Base-by-base conservation (phyloP, 2,113 vertebrate species). In the Danionella cerebrum region DNA sequence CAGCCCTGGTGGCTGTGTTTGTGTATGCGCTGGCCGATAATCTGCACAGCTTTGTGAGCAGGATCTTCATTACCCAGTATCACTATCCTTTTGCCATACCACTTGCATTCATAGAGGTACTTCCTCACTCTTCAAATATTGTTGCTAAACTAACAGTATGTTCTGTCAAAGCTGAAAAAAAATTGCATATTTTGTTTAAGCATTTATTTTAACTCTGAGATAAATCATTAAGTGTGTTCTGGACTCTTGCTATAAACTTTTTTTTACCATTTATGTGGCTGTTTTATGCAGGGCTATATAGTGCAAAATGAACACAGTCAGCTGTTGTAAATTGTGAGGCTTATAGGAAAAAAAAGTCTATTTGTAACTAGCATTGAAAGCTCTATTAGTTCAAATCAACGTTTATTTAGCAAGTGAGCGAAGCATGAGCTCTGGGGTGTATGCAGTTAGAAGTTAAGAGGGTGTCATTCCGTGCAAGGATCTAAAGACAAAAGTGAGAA, bases 21-120 rank as follows among this genome's bases (percentile, higher is more conserved):
- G 5, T 80, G 9, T 88, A 88, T 4, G 50, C 74, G n/a, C 72
- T 83, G 25, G 79, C 71, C 3, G 83, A 86, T 67, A 77, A 60
- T 19, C 86, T 88, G 12, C 65, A 76, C 19, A 77, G 76, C 69
- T 88, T 90, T 74, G 80, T 90, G 33, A 71, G 67, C 0, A 29
- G 69, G 18, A 52, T 90, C 72, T 88, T 90, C 70, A 78, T 90
- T 65, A 80, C 85, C 4, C 88, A 90, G 80, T 90, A 90, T 65
- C 85, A 80, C 73, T 90, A 81, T 71, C 81, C 81, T 0, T 88
- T 82, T 22, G 72, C 70, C 7, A 82, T 82, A 21, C 82, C 83
- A 16, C 77, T 90, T 48, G 81, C 79, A 59, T 84, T 90, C 7
- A 76, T 69, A 8, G 83, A 90, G 88, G 89, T 90, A 64, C 65